phyloP scores from a whole-genome alignment of 2,888 invertebrate species.

The Aquatica leii region DNA sequence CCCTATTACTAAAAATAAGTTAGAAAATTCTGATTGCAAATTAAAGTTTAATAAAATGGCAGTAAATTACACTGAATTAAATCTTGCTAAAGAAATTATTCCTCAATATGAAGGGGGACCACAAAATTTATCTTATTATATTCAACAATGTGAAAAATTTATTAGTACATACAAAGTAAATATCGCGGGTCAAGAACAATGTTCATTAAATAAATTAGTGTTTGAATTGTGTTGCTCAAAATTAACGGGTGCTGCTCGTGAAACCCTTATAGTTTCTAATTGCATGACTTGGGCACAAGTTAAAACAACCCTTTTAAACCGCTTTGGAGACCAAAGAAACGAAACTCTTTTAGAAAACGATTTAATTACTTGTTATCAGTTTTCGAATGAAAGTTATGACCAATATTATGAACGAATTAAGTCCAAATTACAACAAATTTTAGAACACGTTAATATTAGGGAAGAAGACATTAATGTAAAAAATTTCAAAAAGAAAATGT shows the following conservation, averaged over 20 bases:
- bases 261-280: slow-evolving; percentile 6
- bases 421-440: slow-evolving; percentile 36
- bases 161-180: not conserved
- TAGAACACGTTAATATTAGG: slow-evolving; percentile 33
- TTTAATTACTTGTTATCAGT: slow-evolving; percentile 11
- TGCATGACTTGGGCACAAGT: not conserved
- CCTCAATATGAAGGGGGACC: not conserved
- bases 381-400: not conserved
- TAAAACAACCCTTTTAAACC: slow-evolving; percentile 1
- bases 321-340: slow-evolving; percentile 15
- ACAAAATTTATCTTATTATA: slow-evolving; percentile 9
- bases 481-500: slow-evolving; percentile 1
- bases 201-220: slow-evolving; percentile 10
- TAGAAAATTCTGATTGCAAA: not conserved
- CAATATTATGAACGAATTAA: slow-evolving; percentile 35
- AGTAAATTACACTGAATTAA: slow-evolving; percentile 6
- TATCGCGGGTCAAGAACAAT: not conserved
- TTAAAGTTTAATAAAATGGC: no score
- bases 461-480: slow-evolving; percentile 6
- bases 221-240: slow-evolving; percentile 15
- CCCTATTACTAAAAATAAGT: not conserved
- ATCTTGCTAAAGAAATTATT: slow-evolving; percentile 4
- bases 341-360: slow-evolving; percentile 11
- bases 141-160: slow-evolving; percentile 10
- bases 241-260: not conserved